Conservation (phyloP, 2,797 vertebrate species). For the Rhynchonycteris naso region DNA sequence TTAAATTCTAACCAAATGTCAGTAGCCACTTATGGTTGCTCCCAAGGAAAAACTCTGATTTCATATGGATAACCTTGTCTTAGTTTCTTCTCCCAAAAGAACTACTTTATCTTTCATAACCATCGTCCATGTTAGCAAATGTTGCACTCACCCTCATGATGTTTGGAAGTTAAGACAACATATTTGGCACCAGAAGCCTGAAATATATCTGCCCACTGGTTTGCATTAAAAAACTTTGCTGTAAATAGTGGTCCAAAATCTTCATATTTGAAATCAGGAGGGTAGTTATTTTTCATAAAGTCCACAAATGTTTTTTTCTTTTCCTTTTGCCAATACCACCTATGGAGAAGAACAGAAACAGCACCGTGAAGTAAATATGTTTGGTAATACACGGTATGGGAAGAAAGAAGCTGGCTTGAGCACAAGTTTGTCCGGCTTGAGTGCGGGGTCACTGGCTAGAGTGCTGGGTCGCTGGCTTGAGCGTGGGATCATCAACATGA, state of each 20-base stretch:
- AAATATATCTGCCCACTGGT: constrained; percentile 93
- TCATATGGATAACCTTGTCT: neutral
- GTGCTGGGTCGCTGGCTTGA: too few relatives aligned
- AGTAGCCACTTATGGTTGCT: neutral
- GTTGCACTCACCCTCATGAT: constrained; percentile 93
- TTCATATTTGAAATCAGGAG: constrained; percentile 92
- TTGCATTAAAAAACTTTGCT: constrained; percentile 93
- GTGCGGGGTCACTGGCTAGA: too few relatives aligned
- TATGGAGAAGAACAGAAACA: constrained; percentile 72
- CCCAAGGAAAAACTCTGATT: constrained; percentile 30
- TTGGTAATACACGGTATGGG: neutral
- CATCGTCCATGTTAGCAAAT: neutral
- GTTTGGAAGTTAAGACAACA: constrained; percentile 96
- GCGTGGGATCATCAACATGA: too few relatives aligned
- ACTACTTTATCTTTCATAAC: neutral
- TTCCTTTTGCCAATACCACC: constrained; percentile 94
- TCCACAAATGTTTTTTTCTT: constrained; percentile 88
- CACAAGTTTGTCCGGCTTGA: too few relatives aligned
- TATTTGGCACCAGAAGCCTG: constrained; percentile 96
- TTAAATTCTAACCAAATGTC: neutral
- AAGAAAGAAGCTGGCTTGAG: neutral
- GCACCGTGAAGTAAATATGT: neutral
- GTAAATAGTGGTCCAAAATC: constrained; percentile 94
- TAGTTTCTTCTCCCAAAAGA: constrained; percentile 53
- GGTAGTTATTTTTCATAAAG: constrained; percentile 95